Evolutionary conservation across 2,113 vertebrate genomes (phyloP).

Genomic region (Panurus biarmicus): DNA sequence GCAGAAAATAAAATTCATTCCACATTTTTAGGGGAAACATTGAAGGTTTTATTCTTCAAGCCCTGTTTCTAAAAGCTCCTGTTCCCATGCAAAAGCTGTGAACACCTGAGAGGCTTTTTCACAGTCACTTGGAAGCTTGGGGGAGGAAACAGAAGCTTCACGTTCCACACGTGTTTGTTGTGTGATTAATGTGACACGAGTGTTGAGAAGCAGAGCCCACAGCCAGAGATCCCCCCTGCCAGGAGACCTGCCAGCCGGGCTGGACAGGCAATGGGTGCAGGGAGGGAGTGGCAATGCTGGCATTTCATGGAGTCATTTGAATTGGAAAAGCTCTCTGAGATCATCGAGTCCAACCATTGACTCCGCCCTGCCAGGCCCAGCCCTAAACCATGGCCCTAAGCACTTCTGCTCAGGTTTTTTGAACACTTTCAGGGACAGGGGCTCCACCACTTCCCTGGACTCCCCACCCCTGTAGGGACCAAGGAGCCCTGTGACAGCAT

Average conservation of each 20-base stretch:
- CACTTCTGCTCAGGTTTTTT: fast-evolving
- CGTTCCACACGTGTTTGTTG: background rate
- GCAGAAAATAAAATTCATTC: constrained; percentile 64
- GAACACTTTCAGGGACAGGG: background rate
- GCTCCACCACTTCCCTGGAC: background rate
- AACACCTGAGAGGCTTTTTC: background rate
- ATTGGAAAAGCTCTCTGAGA: background rate
- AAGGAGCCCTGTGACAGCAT: background rate
- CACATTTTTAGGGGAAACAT: constrained; percentile 54
- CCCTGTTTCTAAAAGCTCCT: background rate
- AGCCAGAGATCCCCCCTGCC: background rate
- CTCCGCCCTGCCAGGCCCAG: background rate
- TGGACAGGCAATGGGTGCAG: fast-evolving
- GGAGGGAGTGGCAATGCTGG: background rate
- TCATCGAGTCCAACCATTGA: fast-evolving
- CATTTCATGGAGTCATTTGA: fast-evolving
- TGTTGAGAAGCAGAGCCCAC: background rate
- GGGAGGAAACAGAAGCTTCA: background rate
- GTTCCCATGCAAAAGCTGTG: background rate
- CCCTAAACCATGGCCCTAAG: background rate
- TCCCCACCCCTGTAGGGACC: fast-evolving
- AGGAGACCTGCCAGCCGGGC: background rate
- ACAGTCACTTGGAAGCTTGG: background rate
- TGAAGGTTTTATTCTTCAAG: background rate
- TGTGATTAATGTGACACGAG: background rate